Base-by-base conservation (phyloP, 30 jellyfish, hydroid and myxozoan genomes). In the Pseudorhiza aurosa region DNA sequence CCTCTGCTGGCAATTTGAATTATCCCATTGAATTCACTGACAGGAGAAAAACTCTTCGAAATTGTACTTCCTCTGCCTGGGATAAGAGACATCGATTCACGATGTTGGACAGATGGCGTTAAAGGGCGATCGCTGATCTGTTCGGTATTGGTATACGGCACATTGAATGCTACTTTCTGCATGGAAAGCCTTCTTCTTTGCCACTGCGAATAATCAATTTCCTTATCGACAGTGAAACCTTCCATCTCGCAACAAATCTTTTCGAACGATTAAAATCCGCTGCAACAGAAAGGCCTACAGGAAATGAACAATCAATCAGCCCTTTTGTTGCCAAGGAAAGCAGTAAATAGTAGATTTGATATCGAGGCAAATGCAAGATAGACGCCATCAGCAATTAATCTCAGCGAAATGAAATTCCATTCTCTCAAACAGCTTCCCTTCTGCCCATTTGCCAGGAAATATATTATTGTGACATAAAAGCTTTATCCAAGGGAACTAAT, bases 251-350 rank as follows among this genome's bases (percentile, higher is more conserved):
- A 39, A 5, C 50, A 39, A 39, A 7, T 39, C 50, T 50, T 50
- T 50, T 14, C 26, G 4, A 6, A 9, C 22, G 65, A 10, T 62
- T 7, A 30, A 26, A 26, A 2, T 32, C 1, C 2, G 3, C 26
- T 36, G 4, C 67, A 8, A n/a, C n/a, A n/a, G n/a, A n/a, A n/a
- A n/a, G n/a, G 37, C 47, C 35, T 45, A 17, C 67, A 57, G 17
- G 17, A 77, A 77, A 47, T 58, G 89, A 77, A 64, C 89, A 77
- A 36, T 46, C 72, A 36, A 33, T 7, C 39, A 53, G 90, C 91
- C 91, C 65, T 80, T 67, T 80, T 80, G 91, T 80, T 65, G 77
- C 89, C 69, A 77, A 43, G 75, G 82, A 43, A 59, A 45, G 9
- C 22, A 43, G 9, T 42, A 29, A n/a, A 14, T 2, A 7, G 10